Conservation (phyloP, 2,113 vertebrate genomes). For the Marmota flaviventris region DNA sequence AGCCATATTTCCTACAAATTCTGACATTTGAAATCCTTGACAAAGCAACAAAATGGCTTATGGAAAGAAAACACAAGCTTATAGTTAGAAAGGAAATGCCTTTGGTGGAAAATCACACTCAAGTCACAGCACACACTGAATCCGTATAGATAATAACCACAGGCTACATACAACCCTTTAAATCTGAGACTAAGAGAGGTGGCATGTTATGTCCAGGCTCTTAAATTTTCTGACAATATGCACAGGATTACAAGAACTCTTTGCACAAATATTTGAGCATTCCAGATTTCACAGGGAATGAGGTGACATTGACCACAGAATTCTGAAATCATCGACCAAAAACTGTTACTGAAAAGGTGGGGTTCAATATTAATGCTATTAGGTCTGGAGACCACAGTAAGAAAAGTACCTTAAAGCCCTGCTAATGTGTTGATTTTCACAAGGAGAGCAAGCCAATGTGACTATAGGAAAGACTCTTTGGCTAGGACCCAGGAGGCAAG, state of each 20-base stretch:
- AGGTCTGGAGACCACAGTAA: not conserved
- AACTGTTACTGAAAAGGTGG: not conserved
- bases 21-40: not conserved
- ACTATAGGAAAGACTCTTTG: not conserved
- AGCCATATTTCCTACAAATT: constrained; percentile 22
- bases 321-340: not conserved
- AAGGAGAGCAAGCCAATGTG: not conserved
- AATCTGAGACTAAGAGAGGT: not conserved
- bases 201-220: not conserved
- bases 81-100: not conserved
- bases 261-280: not conserved
- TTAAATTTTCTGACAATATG: not conserved
- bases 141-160: not conserved
- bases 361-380: not conserved
- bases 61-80: not conserved
- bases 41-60: not conserved
- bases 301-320: not conserved
- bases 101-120: not conserved
- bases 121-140: not conserved
- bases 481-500: not conserved
- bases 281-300: not conserved
- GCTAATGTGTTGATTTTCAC: not conserved
- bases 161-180: not conserved
- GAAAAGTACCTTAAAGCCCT: not conserved
- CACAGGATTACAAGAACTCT: not conserved